phyloP scores from a whole-genome alignment of 2,888 invertebrate genomes.

The Cheilosia vulpina region DNA sequence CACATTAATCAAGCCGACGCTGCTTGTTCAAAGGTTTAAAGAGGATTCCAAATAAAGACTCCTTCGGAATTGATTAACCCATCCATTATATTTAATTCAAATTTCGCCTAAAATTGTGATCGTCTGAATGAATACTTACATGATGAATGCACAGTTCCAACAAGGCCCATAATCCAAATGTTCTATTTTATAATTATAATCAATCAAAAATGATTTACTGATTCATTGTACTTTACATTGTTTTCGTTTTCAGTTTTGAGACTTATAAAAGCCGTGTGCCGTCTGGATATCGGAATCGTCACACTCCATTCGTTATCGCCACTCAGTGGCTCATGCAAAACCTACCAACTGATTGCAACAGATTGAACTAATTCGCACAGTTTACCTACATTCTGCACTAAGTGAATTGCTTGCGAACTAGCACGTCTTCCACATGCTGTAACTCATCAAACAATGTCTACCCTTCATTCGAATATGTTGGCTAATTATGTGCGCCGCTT shows the following conservation, averaged over 20 bases:
- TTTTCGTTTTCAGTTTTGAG: too few species aligned
- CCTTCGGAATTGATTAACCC: constrained; percentile 17
- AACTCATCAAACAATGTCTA: constrained; percentile 7
- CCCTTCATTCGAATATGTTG: constrained; percentile 9
- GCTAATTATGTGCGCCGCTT: constrained; percentile 5
- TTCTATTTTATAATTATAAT: neutral
- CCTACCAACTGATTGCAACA: neutral
- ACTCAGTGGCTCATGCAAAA: neutral
- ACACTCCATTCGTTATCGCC: neutral
- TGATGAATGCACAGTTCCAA: too few species aligned
- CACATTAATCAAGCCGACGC: neutral
- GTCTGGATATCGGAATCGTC: too few species aligned
- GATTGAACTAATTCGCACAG: neutral
- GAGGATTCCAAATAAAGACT: neutral
- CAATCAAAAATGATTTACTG: neutral
- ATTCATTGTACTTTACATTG: neutral
- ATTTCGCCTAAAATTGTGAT: constrained; percentile 6
- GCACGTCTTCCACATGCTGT: constrained; percentile 5
- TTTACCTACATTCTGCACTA: neutral
- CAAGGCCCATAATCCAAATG: neutral
- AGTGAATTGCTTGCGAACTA: neutral
- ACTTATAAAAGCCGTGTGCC: too few species aligned
- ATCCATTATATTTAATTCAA: constrained; percentile 17
- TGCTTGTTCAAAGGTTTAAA: neutral
- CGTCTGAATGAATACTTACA: constrained; percentile 1